These are phyloP conservation scores for Mormoops blainvillei DNA, from an alignment of 2,113 vertebrate genomes.

Conservation along the genomic window DNA sequence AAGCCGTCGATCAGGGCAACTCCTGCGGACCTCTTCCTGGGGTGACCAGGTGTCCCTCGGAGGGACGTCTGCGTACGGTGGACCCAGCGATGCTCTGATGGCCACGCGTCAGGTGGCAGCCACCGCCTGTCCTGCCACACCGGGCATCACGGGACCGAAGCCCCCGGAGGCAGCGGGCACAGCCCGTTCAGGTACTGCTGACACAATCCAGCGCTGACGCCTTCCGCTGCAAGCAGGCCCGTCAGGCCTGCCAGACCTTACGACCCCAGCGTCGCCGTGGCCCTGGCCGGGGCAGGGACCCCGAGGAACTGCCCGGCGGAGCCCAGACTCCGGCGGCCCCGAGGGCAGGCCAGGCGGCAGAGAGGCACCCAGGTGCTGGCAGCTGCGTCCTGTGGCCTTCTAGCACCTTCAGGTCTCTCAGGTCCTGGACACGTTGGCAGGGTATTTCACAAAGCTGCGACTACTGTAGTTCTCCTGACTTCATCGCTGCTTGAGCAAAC, in stretches of 20 bases:
- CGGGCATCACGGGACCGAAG: conserved; percentile 58
- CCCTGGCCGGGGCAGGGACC: conserved; percentile 44
- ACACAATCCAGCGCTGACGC: conserved; percentile 40
- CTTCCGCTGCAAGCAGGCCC: conserved; percentile 62
- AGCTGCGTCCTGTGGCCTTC: conserved; percentile 68
- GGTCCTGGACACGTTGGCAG: conserved; percentile 69
- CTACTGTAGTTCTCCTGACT: conserved; percentile 71
- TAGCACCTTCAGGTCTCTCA: conserved; percentile 69
- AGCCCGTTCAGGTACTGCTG: background rate
- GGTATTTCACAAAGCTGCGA: conserved; percentile 70
- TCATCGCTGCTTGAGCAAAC: conserved; percentile 79
- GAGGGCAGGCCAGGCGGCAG: background rate
- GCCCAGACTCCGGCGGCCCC: background rate
- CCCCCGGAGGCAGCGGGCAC: conserved; percentile 54
- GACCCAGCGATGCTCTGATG: conserved; percentile 82
- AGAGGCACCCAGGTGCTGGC: conserved; percentile 74
- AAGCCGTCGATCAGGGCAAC: conserved; percentile 53
- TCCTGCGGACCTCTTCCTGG: conserved; percentile 85
- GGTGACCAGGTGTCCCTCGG: conserved; percentile 63
- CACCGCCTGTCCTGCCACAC: conserved; percentile 74
- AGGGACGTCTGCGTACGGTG: conserved; percentile 68
- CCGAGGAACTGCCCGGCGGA: conserved; percentile 35
- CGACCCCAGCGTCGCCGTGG: conserved; percentile 48
- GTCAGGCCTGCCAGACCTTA: conserved; percentile 47
- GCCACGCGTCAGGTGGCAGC: background rate